Conservation (phyloP, 2,888 invertebrate genomes). For the Drosophila lacicola region DNA sequence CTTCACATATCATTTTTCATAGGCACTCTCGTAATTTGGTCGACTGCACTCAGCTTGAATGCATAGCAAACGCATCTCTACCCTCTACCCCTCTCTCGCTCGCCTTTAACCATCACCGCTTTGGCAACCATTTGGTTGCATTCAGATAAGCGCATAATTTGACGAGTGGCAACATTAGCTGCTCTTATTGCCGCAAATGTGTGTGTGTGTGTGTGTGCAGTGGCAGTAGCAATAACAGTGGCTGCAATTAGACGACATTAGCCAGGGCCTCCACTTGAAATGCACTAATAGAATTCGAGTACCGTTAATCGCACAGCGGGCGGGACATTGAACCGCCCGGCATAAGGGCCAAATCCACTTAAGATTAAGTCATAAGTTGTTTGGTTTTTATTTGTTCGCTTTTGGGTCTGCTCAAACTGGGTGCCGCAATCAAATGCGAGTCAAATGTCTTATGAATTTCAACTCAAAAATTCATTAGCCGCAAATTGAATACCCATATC, state of each 20-base stretch:
- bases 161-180: slow-evolving; percentile 65
- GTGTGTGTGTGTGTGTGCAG: neutral
- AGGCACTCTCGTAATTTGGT: slow-evolving; percentile 41
- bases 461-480: slow-evolving; percentile 76
- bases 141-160: slow-evolving; percentile 61
- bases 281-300: slow-evolving; percentile 59
- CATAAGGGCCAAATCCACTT: slow-evolving; percentile 74
- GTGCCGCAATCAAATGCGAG: slow-evolving; percentile 52
- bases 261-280: slow-evolving; percentile 41
- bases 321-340: slow-evolving; percentile 33
- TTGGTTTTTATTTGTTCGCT: slow-evolving; percentile 2
- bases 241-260: slow-evolving; percentile 61
- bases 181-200: slow-evolving; percentile 21
- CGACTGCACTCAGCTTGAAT: slow-evolving; percentile 21
- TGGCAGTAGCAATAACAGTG: slow-evolving; percentile 14
- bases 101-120: neutral
- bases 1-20: slow-evolving; percentile 27
- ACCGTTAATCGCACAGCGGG: slow-evolving; percentile 48
- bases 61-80: neutral
- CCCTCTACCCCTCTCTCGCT: neutral
- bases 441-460: slow-evolving; percentile 75
- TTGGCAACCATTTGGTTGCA: slow-evolving; percentile 28
- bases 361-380: slow-evolving; percentile 69
- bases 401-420: neutral
- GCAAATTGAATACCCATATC: slow-evolving; percentile 68